These are phyloP conservation scores for Morinoia aosen DNA, from an alignment of 2,888 invertebrate species.

Conservation along the genomic window DNA sequence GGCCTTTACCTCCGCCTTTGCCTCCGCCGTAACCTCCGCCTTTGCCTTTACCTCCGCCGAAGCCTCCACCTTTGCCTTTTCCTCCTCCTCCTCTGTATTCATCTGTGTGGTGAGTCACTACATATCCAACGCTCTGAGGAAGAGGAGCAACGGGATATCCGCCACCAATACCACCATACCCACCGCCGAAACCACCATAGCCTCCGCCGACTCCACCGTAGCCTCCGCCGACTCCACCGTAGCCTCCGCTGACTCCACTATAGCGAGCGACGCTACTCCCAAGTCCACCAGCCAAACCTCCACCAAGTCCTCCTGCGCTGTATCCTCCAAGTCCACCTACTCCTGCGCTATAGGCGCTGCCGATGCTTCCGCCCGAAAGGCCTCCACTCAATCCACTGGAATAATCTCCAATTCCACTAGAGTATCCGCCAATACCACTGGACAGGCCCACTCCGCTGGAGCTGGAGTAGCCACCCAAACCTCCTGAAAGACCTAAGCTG, in stretches of 20 bases:
- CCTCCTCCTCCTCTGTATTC: constrained; percentile 31
- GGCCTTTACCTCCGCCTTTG: neutral
- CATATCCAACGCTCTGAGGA: constrained; percentile 43
- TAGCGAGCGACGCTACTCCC: neutral
- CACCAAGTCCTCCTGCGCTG: constrained; percentile 3
- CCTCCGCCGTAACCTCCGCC: constrained; percentile 20
- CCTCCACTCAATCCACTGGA: neutral
- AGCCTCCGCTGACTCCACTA: neutral
- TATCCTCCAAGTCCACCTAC: constrained; percentile 47
- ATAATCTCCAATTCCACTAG: neutral
- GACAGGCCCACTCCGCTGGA: neutral
- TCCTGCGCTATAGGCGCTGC: neutral
- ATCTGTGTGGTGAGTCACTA: constrained; percentile 40
- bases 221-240: constrained; percentile 9
- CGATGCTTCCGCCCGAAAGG: neutral
- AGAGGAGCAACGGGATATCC: constrained; percentile 15
- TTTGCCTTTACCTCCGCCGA: neutral
- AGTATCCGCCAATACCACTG: neutral
- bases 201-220: constrained; percentile 41
- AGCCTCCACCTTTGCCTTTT: neutral
- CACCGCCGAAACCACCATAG: constrained; percentile 24
- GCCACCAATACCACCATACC: neutral
- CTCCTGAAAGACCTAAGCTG: neutral
- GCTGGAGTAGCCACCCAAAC: constrained; percentile 19
- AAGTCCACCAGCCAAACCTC: neutral